Evolutionary conservation across 2,113 vertebrate genomes (phyloP).

Genomic region (Taxidea taxus): DNA sequence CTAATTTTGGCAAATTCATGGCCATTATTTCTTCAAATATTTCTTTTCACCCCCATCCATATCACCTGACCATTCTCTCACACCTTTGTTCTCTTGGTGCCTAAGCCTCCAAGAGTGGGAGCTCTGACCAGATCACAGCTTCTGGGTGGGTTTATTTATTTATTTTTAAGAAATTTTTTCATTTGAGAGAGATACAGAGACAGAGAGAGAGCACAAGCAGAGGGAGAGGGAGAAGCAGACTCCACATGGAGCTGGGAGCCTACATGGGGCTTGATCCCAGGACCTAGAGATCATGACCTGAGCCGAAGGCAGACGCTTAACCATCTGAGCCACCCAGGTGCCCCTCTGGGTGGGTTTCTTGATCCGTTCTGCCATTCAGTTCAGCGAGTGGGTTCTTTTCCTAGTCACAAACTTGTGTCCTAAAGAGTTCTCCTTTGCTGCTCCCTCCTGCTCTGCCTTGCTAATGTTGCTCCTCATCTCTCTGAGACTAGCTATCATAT

Average conservation of each 20-base stretch:
- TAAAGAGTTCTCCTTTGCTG: neutral
- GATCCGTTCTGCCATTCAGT: neutral
- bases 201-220: too few species aligned
- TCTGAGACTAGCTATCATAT: too few species aligned
- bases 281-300: too few species aligned
- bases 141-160: neutral
- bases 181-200: too few species aligned
- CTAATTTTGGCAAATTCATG: neutral
- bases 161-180: too few species aligned
- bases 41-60: neutral
- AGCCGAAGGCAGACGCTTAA: too few species aligned
- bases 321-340: too few species aligned
- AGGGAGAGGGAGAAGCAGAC: too few species aligned
- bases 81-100: neutral
- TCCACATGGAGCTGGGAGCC: too few species aligned
- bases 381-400: neutral
- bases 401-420: neutral
- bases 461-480: neutral
- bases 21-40: neutral
- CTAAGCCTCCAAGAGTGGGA: neutral
- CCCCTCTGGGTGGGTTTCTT: neutral
- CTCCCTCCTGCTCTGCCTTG: too few species aligned
- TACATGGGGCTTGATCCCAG: too few species aligned
- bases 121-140: neutral
- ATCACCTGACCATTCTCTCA: neutral